Percentiles rank a stretch among this genome's conserved stretches.
Evolutionary conservation across 2,113 vertebrate species (phyloP).

Genomic region (Mesoclemmys tuberculata): DNA sequence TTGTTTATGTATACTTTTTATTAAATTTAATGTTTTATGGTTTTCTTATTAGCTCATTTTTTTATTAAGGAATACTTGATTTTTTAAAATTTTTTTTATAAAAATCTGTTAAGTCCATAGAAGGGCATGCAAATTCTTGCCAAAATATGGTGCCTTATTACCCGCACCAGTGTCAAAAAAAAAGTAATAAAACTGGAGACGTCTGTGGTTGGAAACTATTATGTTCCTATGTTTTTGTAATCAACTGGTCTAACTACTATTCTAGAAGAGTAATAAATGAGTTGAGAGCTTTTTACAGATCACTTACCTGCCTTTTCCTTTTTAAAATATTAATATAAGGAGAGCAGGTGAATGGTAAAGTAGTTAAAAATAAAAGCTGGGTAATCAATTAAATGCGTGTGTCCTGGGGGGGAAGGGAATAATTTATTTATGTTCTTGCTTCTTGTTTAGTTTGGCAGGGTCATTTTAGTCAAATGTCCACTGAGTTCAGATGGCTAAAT

Average conservation of each 20-base stretch:
- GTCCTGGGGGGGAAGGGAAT: conserved; percentile 19
- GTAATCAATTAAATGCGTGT: conserved; percentile 39
- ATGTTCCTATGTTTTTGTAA: conserved; percentile 71
- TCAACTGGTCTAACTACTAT: conserved; percentile 49
- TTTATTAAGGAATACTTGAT: background rate
- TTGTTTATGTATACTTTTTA: background rate
- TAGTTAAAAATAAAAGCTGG: conserved; percentile 68
- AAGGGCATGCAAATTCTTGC: conserved; percentile 31
- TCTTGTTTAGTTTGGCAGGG: conserved; percentile 61
- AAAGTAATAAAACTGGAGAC: conserved; percentile 63
- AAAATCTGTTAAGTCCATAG: conserved; percentile 38
- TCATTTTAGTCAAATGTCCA: background rate
- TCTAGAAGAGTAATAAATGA: conserved; percentile 60
- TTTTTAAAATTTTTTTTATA: background rate
- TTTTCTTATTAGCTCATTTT: background rate
- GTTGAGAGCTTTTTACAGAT: conserved; percentile 63
- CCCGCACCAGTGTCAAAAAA: background rate
- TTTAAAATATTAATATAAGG: conserved; percentile 42
- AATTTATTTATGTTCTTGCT: conserved; percentile 62
- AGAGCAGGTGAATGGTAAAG: conserved; percentile 64
- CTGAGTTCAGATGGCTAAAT: conserved; percentile 17
- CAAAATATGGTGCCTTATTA: conserved; percentile 19
- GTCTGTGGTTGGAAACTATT: conserved; percentile 42
- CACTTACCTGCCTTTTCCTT: conserved; percentile 67
- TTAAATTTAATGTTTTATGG: background rate